Evolutionary conservation across 1,140 invertebrate genomes (phyloP), one percentile per base, ranked within the genome.

Genomic region (Amyelois transitella): DNA sequence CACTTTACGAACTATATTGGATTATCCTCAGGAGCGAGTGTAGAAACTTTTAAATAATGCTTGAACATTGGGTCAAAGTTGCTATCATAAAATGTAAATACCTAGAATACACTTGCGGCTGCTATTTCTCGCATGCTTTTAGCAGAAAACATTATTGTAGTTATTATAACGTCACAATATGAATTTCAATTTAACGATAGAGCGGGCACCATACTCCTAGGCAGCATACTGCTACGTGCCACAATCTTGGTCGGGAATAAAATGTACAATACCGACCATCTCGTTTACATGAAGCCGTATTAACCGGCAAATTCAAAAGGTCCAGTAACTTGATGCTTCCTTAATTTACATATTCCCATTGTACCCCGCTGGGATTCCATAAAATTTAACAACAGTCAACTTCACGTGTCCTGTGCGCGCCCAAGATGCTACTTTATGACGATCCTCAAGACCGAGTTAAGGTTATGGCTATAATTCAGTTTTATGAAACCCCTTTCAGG

Each of bases 381-480:
- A 81, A 86, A 84, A 83, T 81, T 83, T 81, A 81, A 81, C 75
- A 74, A 69, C 73, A 75, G 65, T 64, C 68, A 61, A 72, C 69
- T 72, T 64, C 69, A 76, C 64, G 70, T 81, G 74, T 77, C 74
- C 71, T 83, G 68, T 53, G 75, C 70, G 72, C 64, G 64, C 67
- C 67, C 69, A 78, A 80, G 77, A 79, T 75, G 78, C 68, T 79
- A 75, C 75, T 87, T 87, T 82, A 85, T 64, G 75, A 72, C 74
- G 63, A 72, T 81, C 72, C 77, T 77, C 69, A 69, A 82, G 74
- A 78, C 75, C 71, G 64, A 82, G 75, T 84, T 78, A 80, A 73
- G 75, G 78, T 83, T 83, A 86, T 81, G 49, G 73, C 75, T 75
- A 83, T 86, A 84, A 84, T 79, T 86, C 71, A 83, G 75, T 83